Base-by-base conservation (phyloP, 2,797 vertebrate species). In the Naso thynnoides region DNA sequence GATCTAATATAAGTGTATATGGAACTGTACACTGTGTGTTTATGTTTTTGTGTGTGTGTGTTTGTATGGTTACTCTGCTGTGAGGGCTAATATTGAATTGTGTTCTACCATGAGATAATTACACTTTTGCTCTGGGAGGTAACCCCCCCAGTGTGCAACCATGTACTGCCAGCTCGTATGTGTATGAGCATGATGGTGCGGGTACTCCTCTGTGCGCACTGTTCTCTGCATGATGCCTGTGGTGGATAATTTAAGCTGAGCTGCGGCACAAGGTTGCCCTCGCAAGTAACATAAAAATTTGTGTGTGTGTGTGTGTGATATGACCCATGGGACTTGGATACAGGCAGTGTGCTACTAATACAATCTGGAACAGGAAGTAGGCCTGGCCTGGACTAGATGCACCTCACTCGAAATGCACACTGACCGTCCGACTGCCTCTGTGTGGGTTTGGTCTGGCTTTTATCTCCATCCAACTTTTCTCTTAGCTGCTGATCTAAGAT, bases 1-100 rank as follows among this genome's bases (percentile, higher is more conserved):
- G 89, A 91, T 88, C 70, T 83, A 89, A 91, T 93, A 81, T 84
- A 33, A 78, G 57, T 60, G 73, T 62, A 87, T 42, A 61, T 71
- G 73, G 27, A 67, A 48, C 62, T 62, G 70, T 69, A 76, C 68
- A 53, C 50, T 1, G 23, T 33, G 26, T 84, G 69, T 79, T 80
- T 76, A 56, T 64, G 63, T 54, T 45, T 66, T 18, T 53, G 27
- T 23, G 57, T 39, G 24, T 21, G 52, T 42, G 61, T 29, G 64
- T 76, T 71, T 65, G 82, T 74, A 54, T 62, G 55, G 27, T 66
- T 81, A 54, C 74, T 78, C 74, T 64, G 27, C 61, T 76, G 52
- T 56, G 74, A 80, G 62, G 73, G 58, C 70, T 79, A 80, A 86
- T 88, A 88, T 72, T 71, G 80, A 84, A 85, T 79, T 55, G n/a